These are phyloP conservation scores for Cantharis nigra DNA, from an alignment of 2,888 invertebrate species.

Conservation along the genomic window DNA sequence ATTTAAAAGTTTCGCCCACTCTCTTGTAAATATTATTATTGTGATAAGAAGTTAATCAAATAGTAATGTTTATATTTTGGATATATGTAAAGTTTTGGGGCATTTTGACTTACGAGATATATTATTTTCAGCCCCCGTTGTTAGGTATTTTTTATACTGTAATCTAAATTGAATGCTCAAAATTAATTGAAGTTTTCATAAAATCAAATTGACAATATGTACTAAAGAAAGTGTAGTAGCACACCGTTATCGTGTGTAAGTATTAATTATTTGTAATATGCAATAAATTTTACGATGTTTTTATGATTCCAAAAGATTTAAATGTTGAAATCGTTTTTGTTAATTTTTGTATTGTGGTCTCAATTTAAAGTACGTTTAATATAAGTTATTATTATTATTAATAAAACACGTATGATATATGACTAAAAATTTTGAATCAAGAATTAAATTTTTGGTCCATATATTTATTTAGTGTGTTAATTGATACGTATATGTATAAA, in stretches of 20 bases:
- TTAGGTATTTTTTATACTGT: constrained; percentile 33
- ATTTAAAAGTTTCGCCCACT: constrained; percentile 31
- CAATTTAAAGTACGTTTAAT: constrained; percentile 43
- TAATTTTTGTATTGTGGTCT: constrained; percentile 47
- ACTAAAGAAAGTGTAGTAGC: constrained; percentile 25
- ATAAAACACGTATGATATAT: constrained; percentile 34
- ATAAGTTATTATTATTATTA: constrained; percentile 49
- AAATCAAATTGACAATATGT: constrained; percentile 12
- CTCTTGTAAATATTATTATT: constrained; percentile 54
- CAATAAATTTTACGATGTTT: constrained; percentile 34
- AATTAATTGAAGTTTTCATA: constrained; percentile 8
- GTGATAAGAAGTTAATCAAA: constrained; percentile 55
- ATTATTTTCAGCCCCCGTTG: constrained; percentile 25
- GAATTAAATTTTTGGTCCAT: constrained; percentile 45
- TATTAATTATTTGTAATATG: constrained; percentile 36
- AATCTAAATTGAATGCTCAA: constrained; percentile 22
- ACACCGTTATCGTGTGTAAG: constrained; percentile 30
- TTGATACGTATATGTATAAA: constrained; percentile 53
- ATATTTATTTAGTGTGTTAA: constrained; percentile 52
- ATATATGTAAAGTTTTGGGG: constrained; percentile 26
- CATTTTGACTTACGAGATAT: constrained; percentile 14
- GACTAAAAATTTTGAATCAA: constrained; percentile 47
- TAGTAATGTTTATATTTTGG: constrained; percentile 37
- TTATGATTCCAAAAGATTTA: constrained; percentile 25
- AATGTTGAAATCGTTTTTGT: constrained; percentile 37